phyloP scores from a whole-genome alignment of 2,888 invertebrate genomes.

The Volucella inanis region DNA sequence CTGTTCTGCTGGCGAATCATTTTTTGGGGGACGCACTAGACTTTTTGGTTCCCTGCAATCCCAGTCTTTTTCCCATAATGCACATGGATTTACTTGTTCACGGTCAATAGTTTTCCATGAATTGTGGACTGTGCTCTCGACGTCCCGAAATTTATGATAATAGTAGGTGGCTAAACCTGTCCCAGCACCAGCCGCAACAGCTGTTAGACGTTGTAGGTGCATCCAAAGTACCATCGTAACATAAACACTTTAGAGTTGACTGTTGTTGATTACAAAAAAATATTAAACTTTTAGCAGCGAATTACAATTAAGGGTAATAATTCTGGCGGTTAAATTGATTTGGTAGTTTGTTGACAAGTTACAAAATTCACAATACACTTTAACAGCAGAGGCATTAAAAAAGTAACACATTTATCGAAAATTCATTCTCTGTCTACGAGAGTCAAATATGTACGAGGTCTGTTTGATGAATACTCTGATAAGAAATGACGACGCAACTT shows the following conservation, averaged over 20 bases:
- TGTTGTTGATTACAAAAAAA: background rate
- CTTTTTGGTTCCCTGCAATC: slow-evolving; percentile 92
- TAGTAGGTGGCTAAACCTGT: slow-evolving; percentile 87
- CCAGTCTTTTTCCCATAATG: slow-evolving; percentile 95
- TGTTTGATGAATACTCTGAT: too few relatives aligned
- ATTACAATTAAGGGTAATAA: background rate
- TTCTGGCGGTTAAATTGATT: too few relatives aligned
- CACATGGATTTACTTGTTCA: slow-evolving; percentile 79
- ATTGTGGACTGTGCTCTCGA: slow-evolving; percentile 84
- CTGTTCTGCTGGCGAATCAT: slow-evolving; percentile 85
- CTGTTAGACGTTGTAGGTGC: slow-evolving; percentile 77
- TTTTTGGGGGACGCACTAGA: slow-evolving; percentile 86
- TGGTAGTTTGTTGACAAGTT: too few relatives aligned
- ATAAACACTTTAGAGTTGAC: too few relatives aligned
- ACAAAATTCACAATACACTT: too few relatives aligned
- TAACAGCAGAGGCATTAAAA: too few relatives aligned
- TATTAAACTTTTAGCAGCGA: background rate
- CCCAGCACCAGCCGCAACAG: slow-evolving; percentile 86
- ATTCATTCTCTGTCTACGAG: too few relatives aligned
- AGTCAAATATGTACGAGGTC: too few relatives aligned
- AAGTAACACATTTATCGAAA: too few relatives aligned
- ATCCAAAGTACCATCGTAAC: slow-evolving; percentile 73
- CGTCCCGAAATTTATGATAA: slow-evolving; percentile 83
- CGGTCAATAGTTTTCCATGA: slow-evolving; percentile 87
- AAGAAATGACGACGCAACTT: too few relatives aligned